phyloP scores from a whole-genome alignment of 2,888 invertebrate species.

The Myopa testacea region DNA sequence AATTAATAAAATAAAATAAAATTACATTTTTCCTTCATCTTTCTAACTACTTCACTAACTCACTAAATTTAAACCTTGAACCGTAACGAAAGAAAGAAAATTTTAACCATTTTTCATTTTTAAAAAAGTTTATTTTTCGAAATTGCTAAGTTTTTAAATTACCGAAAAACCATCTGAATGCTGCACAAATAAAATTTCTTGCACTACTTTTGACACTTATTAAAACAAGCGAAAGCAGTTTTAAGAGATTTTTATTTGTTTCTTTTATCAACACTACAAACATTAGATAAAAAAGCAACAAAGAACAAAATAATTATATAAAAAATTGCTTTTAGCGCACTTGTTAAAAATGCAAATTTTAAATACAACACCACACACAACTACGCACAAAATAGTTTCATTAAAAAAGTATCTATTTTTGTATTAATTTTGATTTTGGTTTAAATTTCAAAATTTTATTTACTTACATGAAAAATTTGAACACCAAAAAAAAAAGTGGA shows the following conservation, averaged over 20 bases:
- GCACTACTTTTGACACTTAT: slow-evolving; percentile 59
- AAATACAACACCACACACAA: slow-evolving; percentile 20
- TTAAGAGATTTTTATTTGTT: slow-evolving; percentile 58
- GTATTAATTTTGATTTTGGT: background rate
- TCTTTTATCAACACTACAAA: slow-evolving; percentile 37
- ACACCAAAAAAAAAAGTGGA: too few species aligned
- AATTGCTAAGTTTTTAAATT: background rate
- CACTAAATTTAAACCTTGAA: too few species aligned
- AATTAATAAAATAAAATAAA: too few species aligned
- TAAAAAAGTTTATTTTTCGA: background rate
- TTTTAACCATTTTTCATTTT: background rate
- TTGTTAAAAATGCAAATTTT: slow-evolving; percentile 66
- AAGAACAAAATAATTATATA: background rate
- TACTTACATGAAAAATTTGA: too few species aligned
- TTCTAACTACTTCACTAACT: too few species aligned
- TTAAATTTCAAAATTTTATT: too few species aligned
- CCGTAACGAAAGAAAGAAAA: too few species aligned
- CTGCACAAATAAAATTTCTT: slow-evolving; percentile 60
- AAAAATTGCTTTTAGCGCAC: slow-evolving; percentile 65
- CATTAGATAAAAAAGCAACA: slow-evolving; percentile 43
- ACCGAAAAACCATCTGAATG: background rate
- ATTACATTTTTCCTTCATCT: too few species aligned
- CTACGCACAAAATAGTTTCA: background rate
- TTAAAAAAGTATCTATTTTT: background rate
- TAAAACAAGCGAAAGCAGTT: slow-evolving; percentile 53